A percentile compares a stretch with the other conserved stretches of the same genome.
Conservation (phyloP, 2,113 vertebrate genomes). For the Physeter macrocephalus region DNA sequence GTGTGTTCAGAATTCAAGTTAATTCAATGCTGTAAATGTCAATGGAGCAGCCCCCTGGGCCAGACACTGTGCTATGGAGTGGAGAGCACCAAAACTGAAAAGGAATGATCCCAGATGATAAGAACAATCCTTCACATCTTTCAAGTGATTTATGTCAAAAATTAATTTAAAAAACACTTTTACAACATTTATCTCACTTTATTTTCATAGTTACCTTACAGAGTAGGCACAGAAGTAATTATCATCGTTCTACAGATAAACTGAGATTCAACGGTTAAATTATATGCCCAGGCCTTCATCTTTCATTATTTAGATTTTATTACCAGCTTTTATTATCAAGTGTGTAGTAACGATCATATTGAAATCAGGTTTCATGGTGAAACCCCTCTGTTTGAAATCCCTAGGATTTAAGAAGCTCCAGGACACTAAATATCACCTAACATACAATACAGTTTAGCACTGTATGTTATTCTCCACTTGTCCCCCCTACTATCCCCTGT, state of each 20-base stretch:
- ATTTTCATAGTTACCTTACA: constrained; percentile 12
- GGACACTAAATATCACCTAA: neutral
- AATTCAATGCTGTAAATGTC: neutral
- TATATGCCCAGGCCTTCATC: neutral
- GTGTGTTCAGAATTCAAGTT: neutral
- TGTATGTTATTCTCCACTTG: neutral
- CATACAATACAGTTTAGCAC: neutral
- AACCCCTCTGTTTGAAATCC: neutral
- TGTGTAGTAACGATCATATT: neutral
- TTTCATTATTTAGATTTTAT: constrained; percentile 11
- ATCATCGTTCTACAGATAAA: neutral
- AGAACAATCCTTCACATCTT: neutral
- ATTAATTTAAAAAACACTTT: neutral
- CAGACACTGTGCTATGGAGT: neutral
- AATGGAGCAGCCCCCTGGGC: neutral
- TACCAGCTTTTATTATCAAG: neutral
- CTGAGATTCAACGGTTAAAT: neutral
- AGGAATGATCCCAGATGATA: neutral
- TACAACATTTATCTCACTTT: neutral
- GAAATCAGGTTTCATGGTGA: neutral
- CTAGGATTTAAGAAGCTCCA: neutral
- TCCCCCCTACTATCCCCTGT: neutral
- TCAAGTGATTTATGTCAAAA: neutral
- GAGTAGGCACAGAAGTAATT: neutral
- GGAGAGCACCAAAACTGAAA: neutral